Evolutionary conservation across 2,888 invertebrate genomes (phyloP).

Genomic region (Heteromurus nitidus): DNA sequence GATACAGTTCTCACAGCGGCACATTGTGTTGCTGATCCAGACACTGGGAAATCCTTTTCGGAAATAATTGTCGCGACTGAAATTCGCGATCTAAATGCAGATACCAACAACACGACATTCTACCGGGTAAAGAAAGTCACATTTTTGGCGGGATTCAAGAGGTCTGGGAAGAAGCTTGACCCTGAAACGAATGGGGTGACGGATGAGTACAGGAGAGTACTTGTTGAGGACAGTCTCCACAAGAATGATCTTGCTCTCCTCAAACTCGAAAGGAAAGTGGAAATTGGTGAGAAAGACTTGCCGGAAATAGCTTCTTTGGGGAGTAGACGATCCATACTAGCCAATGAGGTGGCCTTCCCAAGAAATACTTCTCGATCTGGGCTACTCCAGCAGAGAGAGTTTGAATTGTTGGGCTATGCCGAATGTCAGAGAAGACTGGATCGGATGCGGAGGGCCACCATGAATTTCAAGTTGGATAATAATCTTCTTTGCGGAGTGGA

Average conservation of each 20-base stretch:
- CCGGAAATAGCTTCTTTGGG: neutral
- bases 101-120: neutral
- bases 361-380: neutral
- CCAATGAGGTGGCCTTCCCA: slow-evolving; percentile 12
- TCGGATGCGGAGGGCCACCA: neutral
- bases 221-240: slow-evolving; percentile 17
- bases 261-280: neutral
- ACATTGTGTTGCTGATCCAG: too few species aligned
- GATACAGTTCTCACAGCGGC: slow-evolving; percentile 45
- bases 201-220: neutral
- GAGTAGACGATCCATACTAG: neutral
- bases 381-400: slow-evolving; percentile 5
- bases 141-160: neutral
- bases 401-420: neutral
- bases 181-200: neutral
- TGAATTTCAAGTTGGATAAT: neutral
- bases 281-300: neutral
- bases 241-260: slow-evolving; percentile 43
- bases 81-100: neutral
- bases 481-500: slow-evolving; percentile 47
- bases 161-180: neutral
- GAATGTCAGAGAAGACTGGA: slow-evolving; percentile 39
- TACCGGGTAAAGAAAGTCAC: neutral
- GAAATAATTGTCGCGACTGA: slow-evolving; percentile 7
- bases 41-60: too few species aligned